Conservation (phyloP, 2,113 vertebrate genomes). For the Anseranas semipalmata region DNA sequence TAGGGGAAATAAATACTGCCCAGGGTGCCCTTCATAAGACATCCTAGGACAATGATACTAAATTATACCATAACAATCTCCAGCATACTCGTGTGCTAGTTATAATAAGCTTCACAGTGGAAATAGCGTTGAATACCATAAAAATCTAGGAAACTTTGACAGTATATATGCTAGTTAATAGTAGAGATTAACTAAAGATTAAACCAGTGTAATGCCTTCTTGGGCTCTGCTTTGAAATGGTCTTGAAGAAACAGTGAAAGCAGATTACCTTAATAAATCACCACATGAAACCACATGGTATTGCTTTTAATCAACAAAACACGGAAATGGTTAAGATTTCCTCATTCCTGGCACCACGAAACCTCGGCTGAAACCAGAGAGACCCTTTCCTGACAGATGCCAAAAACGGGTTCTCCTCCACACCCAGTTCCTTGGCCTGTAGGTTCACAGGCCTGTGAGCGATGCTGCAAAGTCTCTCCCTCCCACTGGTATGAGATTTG, state of each 20-base stretch:
- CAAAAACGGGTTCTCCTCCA: neutral
- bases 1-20: neutral
- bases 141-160: neutral
- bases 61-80: neutral
- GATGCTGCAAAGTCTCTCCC: neutral
- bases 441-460: neutral
- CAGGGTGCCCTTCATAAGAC: neutral
- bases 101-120: neutral
- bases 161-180: neutral
- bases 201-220: neutral
- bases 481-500: neutral
- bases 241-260: neutral
- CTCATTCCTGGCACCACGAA: neutral
- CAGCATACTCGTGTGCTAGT: neutral
- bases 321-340: neutral
- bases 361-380: neutral
- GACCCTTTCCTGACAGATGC: neutral
- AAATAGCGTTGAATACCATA: neutral
- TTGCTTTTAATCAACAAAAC: neutral
- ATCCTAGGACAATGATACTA: neutral
- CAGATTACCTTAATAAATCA: neutral
- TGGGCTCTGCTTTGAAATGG: neutral
- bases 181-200: neutral
- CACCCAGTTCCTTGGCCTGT: neutral
- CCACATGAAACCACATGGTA: fast-evolving